Conservation (phyloP, 2,797 vertebrate genomes). For the Neoniphon sammara region DNA sequence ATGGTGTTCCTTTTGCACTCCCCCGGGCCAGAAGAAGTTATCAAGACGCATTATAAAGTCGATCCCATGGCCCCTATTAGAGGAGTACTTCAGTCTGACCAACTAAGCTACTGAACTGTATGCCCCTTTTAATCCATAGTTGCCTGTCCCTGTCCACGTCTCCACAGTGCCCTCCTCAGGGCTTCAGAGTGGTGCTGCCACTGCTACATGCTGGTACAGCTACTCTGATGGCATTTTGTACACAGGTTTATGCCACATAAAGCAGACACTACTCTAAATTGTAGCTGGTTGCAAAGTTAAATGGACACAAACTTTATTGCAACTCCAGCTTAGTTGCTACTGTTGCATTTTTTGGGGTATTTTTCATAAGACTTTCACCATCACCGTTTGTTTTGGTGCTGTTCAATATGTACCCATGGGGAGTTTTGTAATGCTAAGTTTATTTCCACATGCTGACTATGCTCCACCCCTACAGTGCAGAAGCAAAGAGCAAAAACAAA, state of each 20-base stretch:
- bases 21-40: conserved; percentile 51
- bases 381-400: conserved; percentile 37
- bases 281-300: conserved; percentile 2
- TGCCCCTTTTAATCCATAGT: conserved; percentile 38
- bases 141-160: conserved; percentile 54
- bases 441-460: conserved; percentile 55
- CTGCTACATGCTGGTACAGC: conserved; percentile 16
- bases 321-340: neutral
- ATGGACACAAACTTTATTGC: neutral
- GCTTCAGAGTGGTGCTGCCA: conserved; percentile 33
- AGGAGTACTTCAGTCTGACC: conserved; percentile 47
- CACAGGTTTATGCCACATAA: conserved; percentile 1
- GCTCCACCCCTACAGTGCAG: conserved; percentile 24
- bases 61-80: conserved; percentile 51
- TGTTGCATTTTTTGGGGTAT: conserved; percentile 38
- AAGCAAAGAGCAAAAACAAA: conserved; percentile 35
- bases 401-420: conserved; percentile 50
- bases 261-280: conserved; percentile 13
- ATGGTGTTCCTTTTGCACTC: conserved; percentile 40
- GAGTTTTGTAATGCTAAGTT: conserved; percentile 51
- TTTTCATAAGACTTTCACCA: conserved; percentile 37
- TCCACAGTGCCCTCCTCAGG: conserved; percentile 80
- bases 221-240: conserved; percentile 4
- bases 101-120: conserved; percentile 50
- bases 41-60: conserved; percentile 56